Percentiles rank a stretch among this genome's conserved stretches.
Conservation (phyloP, 2,888 invertebrate genomes). For the Spodoptera picta region DNA sequence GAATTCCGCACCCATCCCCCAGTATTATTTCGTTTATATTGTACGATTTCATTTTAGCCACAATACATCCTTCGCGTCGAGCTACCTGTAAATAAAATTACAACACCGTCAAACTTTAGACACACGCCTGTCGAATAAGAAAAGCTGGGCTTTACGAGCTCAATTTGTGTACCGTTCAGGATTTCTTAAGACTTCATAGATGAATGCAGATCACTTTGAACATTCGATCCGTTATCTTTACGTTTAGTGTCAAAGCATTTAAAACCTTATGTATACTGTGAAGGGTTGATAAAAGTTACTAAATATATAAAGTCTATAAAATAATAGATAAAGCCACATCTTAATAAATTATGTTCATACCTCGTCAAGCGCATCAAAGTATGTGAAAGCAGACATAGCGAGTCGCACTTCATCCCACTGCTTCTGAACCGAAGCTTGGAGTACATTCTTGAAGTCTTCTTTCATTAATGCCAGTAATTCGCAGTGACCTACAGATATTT, state of each 20-base stretch:
- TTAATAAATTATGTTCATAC: slow-evolving; percentile 58
- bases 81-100: slow-evolving; percentile 73
- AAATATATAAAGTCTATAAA: no score
- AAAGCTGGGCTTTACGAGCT: no score
- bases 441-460: slow-evolving; percentile 90
- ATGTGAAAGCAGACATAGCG: slow-evolving; percentile 90
- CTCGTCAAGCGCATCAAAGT: slow-evolving; percentile 90
- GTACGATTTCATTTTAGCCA: slow-evolving; percentile 89
- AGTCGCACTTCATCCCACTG: slow-evolving; percentile 90
- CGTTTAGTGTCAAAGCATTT: no score
- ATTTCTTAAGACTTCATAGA: no score
- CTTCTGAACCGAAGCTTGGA: slow-evolving; percentile 88
- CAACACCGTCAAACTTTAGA: no score
- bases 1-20: slow-evolving; percentile 84
- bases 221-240: no score
- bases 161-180: no score
- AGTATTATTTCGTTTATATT: slow-evolving; percentile 87
- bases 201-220: no score
- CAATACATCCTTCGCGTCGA: slow-evolving; percentile 90
- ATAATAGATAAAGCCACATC: no score
- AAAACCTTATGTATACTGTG: no score
- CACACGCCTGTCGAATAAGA: no score
- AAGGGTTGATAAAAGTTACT: no score
- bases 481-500: slow-evolving; percentile 77
- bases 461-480: slow-evolving; percentile 90